A percentile compares a stretch with the other conserved stretches of the same genome.
These are phyloP conservation scores for Pteropus rufus DNA, from an alignment of 2,797 vertebrate genomes.

Conservation along the genomic window DNA sequence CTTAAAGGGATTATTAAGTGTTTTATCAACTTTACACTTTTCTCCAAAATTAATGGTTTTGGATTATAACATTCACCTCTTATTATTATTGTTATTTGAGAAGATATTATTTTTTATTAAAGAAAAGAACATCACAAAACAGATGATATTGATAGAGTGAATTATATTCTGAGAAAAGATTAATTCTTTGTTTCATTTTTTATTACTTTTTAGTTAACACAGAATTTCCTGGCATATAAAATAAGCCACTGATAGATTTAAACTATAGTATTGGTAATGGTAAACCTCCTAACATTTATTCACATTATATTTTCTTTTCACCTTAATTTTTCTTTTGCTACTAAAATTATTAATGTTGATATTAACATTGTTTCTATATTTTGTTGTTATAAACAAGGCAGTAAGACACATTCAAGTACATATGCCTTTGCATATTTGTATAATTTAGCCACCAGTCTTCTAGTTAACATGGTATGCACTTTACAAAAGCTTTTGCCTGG, in stretches of 20 bases:
- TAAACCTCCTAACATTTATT: neutral
- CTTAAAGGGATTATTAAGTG: neutral
- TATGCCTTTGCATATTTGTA: neutral
- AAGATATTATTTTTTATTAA: no score
- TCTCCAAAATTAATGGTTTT: neutral
- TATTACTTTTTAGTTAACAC: neutral
- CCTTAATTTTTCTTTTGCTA: neutral
- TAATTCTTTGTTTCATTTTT: neutral
- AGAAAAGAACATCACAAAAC: no score
- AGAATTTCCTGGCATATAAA: neutral
- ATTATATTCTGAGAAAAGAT: no score
- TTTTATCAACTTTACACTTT: neutral
- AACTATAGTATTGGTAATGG: neutral
- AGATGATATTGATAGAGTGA: no score
- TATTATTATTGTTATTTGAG: neutral
- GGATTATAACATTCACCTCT: neutral
- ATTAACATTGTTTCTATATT: neutral
- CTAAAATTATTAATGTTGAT: neutral
- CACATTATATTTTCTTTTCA: neutral
- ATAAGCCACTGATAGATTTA: neutral
- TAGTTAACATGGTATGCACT: neutral
- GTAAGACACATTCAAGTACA: neutral
- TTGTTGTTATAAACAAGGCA: neutral
- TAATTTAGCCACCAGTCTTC: neutral
- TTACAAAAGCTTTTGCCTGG: neutral